Evolutionary conservation across 2,113 vertebrate species (phyloP).

Genomic region (Phrynocephalus versicolor): DNA sequence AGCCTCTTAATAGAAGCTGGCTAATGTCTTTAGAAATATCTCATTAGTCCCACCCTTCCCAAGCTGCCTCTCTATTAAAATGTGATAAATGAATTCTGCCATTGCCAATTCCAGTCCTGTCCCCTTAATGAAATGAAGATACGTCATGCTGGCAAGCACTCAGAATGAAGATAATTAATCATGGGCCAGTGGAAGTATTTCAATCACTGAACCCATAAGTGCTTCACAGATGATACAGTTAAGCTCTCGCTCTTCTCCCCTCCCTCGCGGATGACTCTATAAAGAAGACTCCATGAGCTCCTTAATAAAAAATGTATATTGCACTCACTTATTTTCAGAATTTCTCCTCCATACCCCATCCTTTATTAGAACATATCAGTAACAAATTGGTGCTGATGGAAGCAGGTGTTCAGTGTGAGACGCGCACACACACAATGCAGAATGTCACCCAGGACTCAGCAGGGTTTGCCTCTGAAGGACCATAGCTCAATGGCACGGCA

Average conservation of each 20-base stretch:
- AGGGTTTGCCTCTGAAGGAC: not conserved
- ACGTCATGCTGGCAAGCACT: constrained; percentile 61
- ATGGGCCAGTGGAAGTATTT: constrained; percentile 39
- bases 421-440: not conserved
- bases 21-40: constrained; percentile 84
- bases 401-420: not conserved
- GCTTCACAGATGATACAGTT: not conserved
- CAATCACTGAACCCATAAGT: not conserved
- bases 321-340: not conserved
- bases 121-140: constrained; percentile 71
- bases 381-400: not conserved
- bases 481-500: not conserved
- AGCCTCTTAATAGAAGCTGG: constrained; percentile 73
- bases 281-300: not conserved
- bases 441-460: not conserved
- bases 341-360: not conserved
- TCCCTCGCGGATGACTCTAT: constrained; percentile 18
- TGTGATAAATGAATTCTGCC: constrained; percentile 81
- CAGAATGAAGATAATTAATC: constrained; percentile 69
- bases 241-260: not conserved
- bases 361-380: not conserved
- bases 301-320: constrained; percentile 31
- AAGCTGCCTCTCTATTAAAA: constrained; percentile 83
- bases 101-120: constrained; percentile 69
- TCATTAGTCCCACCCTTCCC: constrained; percentile 80